Percentiles rank a stretch among this genome's conserved stretches.
Conservation (phyloP, 1,140 invertebrate species). For the Drosophila suzukii region DNA sequence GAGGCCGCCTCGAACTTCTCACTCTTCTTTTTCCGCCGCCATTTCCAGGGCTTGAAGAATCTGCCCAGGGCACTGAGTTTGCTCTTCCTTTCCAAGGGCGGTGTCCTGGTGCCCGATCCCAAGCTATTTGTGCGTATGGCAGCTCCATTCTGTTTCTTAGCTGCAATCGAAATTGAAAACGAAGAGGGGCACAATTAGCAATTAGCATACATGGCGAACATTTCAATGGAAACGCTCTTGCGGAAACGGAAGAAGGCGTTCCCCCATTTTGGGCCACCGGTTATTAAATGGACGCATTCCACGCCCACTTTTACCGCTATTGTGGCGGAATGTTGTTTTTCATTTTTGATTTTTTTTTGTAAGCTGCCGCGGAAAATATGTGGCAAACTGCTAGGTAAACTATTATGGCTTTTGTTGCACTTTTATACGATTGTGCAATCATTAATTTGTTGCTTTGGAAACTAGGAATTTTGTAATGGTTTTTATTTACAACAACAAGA, state of each 20-base stretch:
- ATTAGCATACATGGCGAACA: constrained; percentile 35
- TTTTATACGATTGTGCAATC: constrained; percentile 47
- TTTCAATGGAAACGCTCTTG: constrained; percentile 25
- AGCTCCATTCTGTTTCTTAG: constrained; percentile 96
- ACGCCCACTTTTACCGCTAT: constrained; percentile 46
- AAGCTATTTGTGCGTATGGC: constrained; percentile 93
- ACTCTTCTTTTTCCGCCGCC: constrained; percentile 99
- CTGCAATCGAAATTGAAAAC: constrained; percentile 85
- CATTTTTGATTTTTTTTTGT: constrained; percentile 10
- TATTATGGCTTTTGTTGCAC: constrained; percentile 23
- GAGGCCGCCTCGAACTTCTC: constrained; percentile 98
- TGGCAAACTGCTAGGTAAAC: constrained; percentile 24
- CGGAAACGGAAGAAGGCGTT: constrained; percentile 58
- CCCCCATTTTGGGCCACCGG: constrained; percentile 34
- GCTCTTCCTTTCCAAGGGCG: constrained; percentile 93
- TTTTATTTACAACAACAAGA: background rate
- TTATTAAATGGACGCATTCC: constrained; percentile 51
- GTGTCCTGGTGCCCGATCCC: constrained; percentile 91
- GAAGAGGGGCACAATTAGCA: constrained; percentile 18
- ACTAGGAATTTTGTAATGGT: constrained; percentile 12
- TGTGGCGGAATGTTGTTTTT: constrained; percentile 31
- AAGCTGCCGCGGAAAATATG: constrained; percentile 29
- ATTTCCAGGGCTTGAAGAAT: constrained; percentile 99
- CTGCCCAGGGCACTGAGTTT: constrained; percentile 96
- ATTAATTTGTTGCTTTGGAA: constrained; percentile 5